Conservation (phyloP, 2,797 vertebrate species). For the Channallabes apus region DNA sequence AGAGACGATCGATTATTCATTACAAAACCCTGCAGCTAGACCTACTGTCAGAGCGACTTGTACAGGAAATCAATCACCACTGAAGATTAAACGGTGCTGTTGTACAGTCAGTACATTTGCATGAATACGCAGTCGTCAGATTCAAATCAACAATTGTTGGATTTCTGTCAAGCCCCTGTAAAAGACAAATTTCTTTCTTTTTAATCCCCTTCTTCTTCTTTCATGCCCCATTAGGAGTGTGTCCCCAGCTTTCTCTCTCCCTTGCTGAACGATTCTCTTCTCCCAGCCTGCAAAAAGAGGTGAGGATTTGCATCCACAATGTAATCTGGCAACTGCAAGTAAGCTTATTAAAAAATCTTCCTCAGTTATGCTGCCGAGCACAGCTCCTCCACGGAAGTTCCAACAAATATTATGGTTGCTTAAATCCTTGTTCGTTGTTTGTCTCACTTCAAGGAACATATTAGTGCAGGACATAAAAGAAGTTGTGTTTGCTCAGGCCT, state of each 20-base stretch:
- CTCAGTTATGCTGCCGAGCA: constrained; percentile 31
- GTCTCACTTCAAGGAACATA: constrained; percentile 26
- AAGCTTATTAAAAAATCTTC: constrained; percentile 16
- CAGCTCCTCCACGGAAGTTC: constrained; percentile 9
- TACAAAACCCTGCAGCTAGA: neutral
- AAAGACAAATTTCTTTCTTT: constrained; percentile 47
- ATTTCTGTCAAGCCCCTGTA: constrained; percentile 32
- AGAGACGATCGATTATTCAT: neutral
- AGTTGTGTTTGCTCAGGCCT: constrained; percentile 2
- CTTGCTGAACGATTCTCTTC: constrained; percentile 31
- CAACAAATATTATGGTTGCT: constrained; percentile 33
- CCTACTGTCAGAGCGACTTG: neutral
- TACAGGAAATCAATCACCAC: neutral
- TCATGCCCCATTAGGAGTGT: constrained; percentile 50
- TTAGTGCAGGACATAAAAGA: constrained; percentile 8
- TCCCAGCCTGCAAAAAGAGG: constrained; percentile 28
- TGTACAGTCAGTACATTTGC: neutral
- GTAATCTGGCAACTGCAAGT: constrained; percentile 47
- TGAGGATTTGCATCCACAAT: constrained; percentile 46
- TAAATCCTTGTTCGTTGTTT: constrained; percentile 20
- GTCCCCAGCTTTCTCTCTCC: constrained; percentile 33
- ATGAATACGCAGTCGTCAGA: neutral
- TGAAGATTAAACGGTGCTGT: neutral
- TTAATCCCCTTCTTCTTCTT: constrained; percentile 31
- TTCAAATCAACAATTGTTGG: neutral